Evolutionary conservation across 2,113 vertebrate species (phyloP), one percentile per base, ranked within the genome.

Genomic region (Pristiophorus japonicus): DNA sequence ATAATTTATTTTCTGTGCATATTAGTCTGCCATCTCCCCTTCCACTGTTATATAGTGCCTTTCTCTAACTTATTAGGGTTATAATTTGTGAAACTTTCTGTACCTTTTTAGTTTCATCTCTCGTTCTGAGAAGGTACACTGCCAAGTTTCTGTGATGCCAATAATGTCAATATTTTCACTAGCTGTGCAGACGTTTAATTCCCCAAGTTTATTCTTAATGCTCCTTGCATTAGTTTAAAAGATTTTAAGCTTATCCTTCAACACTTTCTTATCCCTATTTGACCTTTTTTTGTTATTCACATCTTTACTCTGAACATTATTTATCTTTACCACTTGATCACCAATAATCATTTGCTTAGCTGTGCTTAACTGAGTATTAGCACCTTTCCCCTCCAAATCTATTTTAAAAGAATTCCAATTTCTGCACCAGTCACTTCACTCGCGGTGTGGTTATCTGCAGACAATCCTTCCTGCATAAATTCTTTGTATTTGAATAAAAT

Each of bases 201-300:
- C n/a, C 59, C 27, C 4, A 3, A 84, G 78, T 93, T 93, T 93
- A 63, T 93, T 42, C 18, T 65, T 93, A 65, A 42, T 65, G 59
- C 62, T 63, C 90, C 90, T 93, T 93, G 90, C 62, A 93, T 38
- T 93, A 65, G 90, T 93, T 63, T 42, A 93, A 65, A 93, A 63
- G 34, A 62, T 65, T 59, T 63, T 65, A 93, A 65, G 62, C n/a
- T 93, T 63, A 93, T 65, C 62, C 5, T 62, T 63, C 30, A 38
- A 63, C 55, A 93, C n/a, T 20, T 59, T 34, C 90, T 93, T 93
- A 62, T n/a, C 90, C 62, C 59, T 93, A 42, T 38, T 93, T 93
- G 55, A 91, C 8, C 88, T 38, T 92, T 65, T 90, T 62, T 62
- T 93, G 55, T 12, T 18, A 65, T 93, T 38, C 65, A 65, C 62